Conservation (phyloP, 1,140 invertebrate genomes). For the Drosophila equinoxialis region DNA sequence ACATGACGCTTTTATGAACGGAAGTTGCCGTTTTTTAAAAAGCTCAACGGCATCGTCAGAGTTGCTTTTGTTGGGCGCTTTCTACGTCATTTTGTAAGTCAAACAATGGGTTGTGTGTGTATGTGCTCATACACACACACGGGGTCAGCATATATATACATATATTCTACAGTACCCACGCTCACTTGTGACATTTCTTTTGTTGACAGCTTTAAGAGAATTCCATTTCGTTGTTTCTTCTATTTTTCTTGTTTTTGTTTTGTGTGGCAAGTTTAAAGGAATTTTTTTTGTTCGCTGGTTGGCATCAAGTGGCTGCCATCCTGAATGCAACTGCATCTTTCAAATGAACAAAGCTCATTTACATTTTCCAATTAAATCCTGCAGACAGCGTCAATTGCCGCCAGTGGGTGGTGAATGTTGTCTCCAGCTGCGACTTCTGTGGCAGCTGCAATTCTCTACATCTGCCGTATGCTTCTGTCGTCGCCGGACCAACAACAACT, state of each 20-base stretch:
- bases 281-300: conserved; percentile 54
- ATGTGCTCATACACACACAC: conserved; percentile 24
- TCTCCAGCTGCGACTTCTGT: conserved; percentile 26
- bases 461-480: conserved; percentile 57
- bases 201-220: conserved; percentile 66
- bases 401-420: conserved; percentile 7
- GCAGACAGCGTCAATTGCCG: conserved; percentile 38
- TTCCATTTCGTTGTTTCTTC: conserved; percentile 41
- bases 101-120: conserved; percentile 65
- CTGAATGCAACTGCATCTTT: conserved; percentile 68
- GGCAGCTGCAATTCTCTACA: conserved; percentile 58
- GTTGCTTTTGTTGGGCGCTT: conserved; percentile 67
- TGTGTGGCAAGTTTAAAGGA: conserved; percentile 63
- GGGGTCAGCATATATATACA: conserved; percentile 23
- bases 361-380: conserved; percentile 81
- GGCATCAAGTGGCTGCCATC: conserved; percentile 60
- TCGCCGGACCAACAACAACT: conserved; percentile 1
- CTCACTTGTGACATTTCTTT: conserved; percentile 61
- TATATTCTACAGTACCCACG: no score
- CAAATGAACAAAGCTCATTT: conserved; percentile 81
- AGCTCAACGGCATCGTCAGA: conserved; percentile 52
- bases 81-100: conserved; percentile 79
- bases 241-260: conserved; percentile 28
- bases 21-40: conserved; percentile 69
- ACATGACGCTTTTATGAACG: conserved; percentile 77